Evolutionary conservation across 2,797 vertebrate genomes (phyloP), one percentile per base, ranked within the genome.

Genomic region (Oreortyx pictus): DNA sequence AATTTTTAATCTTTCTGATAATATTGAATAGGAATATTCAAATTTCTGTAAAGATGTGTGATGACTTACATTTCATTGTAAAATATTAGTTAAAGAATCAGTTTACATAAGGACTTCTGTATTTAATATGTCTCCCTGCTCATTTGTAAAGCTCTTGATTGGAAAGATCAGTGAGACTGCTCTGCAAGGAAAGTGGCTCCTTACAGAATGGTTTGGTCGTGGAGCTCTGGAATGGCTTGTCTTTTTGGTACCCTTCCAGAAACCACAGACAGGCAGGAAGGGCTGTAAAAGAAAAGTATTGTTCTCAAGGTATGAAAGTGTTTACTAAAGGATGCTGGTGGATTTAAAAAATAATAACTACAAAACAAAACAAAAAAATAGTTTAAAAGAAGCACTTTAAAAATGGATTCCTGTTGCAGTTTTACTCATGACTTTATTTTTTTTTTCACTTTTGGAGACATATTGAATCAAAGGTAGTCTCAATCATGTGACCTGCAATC

Each of bases 11-110:
- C 98, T 98, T 99, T 98, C 98, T 98, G 98, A 98, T 96, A 93
- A 97, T 98, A 98, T 97, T 98, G 98, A 97, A 97, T 98, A 98
- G 98, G 98, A 98, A 97, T 98, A 97, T 98, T 98, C 98, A 96
- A 97, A 97, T 97, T 98, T 97, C 98, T 98, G 98, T 99, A 99
- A 99, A 99, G 97, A 98, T 97, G 97, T 98, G 98, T 98, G 98
- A 97, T 98, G 95, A 93, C 98, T 98, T 98, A 98, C 98, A 98
- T 98, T 98, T 98, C 98, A 97, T 98, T 99, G 97, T 99, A 99
- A 98, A 98, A 98, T 99, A 98, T 98, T 98, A 98, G 98, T 98
- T 99, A 97, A 98, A 98, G 98, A 98, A 98, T 97, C 97, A 87
- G 97, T 98, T 98, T 97, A 98, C 97, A 97, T 96, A 98, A 97